Percentiles rank a stretch among this genome's conserved stretches.
phyloP scores from a whole-genome alignment of 2,797 vertebrate species.

The Rhyacichthys aspro region DNA sequence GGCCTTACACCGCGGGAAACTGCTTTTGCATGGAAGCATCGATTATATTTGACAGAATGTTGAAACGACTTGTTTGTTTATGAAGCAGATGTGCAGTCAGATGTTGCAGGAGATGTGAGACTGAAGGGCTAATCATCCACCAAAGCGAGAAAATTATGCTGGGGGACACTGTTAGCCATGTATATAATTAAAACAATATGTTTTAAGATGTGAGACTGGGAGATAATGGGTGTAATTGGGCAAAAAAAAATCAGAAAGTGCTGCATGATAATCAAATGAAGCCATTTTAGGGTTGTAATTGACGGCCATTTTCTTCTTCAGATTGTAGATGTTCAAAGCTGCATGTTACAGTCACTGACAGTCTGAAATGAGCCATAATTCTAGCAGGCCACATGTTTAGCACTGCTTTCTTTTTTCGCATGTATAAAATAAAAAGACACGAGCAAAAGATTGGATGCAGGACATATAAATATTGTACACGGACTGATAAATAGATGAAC shows the following conservation, averaged over 20 bases:
- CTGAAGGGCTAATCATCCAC: not conserved
- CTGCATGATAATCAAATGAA: not conserved
- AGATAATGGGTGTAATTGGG: not conserved
- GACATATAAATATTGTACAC: not conserved
- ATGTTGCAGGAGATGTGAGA: not conserved
- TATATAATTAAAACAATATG: not conserved
- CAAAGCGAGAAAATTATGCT: not conserved
- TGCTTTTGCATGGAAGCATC: constrained; percentile 9
- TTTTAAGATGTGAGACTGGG: not conserved
- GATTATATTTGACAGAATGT: constrained; percentile 8
- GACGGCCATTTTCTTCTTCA: too few species aligned
- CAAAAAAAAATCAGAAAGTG: not conserved
- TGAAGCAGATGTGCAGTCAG: not conserved
- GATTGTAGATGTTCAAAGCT: too few species aligned
- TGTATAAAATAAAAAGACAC: not conserved
- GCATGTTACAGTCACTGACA: too few species aligned
- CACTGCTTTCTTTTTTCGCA: too few species aligned
- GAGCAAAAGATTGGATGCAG: not conserved
- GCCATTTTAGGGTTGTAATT: not conserved
- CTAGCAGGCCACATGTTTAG: too few species aligned
- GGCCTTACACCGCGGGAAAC: not conserved
- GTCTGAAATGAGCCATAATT: too few species aligned
- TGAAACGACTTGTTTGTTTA: too few species aligned
- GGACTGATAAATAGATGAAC: not conserved
- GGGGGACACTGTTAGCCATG: not conserved